Base-by-base conservation (phyloP, 2,797 vertebrate genomes). In the Sarcoramphus papa region DNA sequence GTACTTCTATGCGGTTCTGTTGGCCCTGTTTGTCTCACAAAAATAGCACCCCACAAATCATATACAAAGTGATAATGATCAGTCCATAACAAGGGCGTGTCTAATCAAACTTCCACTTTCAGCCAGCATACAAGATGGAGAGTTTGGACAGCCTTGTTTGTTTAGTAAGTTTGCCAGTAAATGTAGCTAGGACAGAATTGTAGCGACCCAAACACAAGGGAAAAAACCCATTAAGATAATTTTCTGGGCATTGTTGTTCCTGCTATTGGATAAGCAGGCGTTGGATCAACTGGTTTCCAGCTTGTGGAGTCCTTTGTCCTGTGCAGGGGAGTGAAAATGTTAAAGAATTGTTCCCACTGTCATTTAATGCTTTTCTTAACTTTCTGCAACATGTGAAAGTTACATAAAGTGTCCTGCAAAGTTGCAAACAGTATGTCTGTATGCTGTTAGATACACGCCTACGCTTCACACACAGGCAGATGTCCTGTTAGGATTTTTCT, bases 101-200 rank as follows among this genome's bases (percentile, higher is more conserved):
- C 50, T 79, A 94, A 79, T 48, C 76, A 73, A 94, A 90, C 91
- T 96, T 97, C 93, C 94, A 96, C 79, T 93, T 96, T 45, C 85
- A 88, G 76, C 45, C 79, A 59, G 78, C 0, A 0, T 53, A 70
- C 33, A 56, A 96, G 87, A 96, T 81, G 69, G 59, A 92, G 91
- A 94, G 63, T 90, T 91, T 88, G 89, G 67, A 93, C 95, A 89
- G 80, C 59, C 75, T 93, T 97, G 95, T 96, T 96, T 97, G 59
- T 95, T 96, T 91, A 94, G 91, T 93, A 94, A 70, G 56, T 75
- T 92, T 97, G 91, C 94, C 89, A 97, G 87, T 77, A 95, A 86
- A 69, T 45, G 90, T 70, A 91, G 45, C 69, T 94, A 80, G 81
- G 81, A 40, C 62, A 95, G 59, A 95, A 90, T 73, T 91, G 41